Conservation (phyloP, 2,888 invertebrate species). For the Tipula helvola region DNA sequence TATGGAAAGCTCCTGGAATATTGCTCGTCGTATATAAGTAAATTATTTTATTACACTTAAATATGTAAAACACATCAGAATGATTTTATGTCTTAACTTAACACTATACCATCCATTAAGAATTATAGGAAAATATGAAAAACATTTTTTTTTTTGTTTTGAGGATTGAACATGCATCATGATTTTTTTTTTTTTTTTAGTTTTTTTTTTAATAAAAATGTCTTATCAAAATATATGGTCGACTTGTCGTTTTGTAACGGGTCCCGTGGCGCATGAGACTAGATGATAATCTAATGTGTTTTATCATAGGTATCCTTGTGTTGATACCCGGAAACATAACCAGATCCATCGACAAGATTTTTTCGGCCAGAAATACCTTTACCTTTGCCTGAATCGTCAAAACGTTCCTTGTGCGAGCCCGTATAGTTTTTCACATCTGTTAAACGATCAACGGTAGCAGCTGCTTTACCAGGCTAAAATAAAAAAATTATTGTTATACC, state of each 20-base stretch:
- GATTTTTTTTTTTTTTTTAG: not conserved
- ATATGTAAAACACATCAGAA: not conserved
- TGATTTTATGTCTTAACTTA: not conserved
- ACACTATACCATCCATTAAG: not conserved
- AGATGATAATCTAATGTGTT: constrained; percentile 34
- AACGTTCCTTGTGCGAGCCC: constrained; percentile 75
- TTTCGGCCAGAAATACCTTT: constrained; percentile 76
- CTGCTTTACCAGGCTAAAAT: constrained; percentile 32
- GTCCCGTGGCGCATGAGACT: not conserved
- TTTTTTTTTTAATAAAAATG: not conserved
- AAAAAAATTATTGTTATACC: constrained; percentile 6
- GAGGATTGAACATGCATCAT: not conserved
- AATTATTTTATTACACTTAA: not conserved
- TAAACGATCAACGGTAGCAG: constrained; percentile 47
- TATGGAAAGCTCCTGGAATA: not conserved
- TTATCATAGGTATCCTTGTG: constrained; percentile 66
- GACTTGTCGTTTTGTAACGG: not conserved
- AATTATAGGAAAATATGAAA: not conserved
- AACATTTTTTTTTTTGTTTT: not conserved
- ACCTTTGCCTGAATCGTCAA: constrained; percentile 73
- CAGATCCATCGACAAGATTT: constrained; percentile 56
- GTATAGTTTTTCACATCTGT: constrained; percentile 83
- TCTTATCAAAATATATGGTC: not conserved
- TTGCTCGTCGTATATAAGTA: not conserved
- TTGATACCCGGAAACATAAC: constrained; percentile 75